Evolutionary conservation across 2,888 invertebrate genomes (phyloP), one percentile per base, ranked within the genome.

Genomic region (Microctonus brassicae): DNA sequence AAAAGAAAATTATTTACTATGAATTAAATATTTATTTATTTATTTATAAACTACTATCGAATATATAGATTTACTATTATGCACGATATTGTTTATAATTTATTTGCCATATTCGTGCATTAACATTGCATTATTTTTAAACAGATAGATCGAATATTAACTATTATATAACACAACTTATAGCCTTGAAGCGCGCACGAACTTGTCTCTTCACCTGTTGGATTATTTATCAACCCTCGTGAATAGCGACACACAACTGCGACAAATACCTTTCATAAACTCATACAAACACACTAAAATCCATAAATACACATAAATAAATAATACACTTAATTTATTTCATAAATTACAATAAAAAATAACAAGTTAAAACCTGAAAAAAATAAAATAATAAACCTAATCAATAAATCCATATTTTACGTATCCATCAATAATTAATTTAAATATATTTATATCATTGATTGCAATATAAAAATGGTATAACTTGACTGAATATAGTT

Each of bases 211-310:
- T 80, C 75, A 76, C 73, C 76, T 77, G 78, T 79, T 82, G 79
- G 76, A 82, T 85, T 84, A 84, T 83, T 84, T 80, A 82, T 80
- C 78, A 76, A 63, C 29, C 47, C 29, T 29, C 17, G 20, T n/a
- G 26, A 20, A 64, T 22, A 20, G 65, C 34, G 24, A n/a, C 20
- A 66, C 33, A 53, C 20, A 24, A 34, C n/a, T n/a, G n/a, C n/a
- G n/a, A n/a, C n/a, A n/a, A n/a, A n/a, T n/a, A n/a, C n/a, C n/a
- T n/a, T n/a, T n/a, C n/a, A n/a, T n/a, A n/a, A n/a, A n/a, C n/a
- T n/a, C n/a, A n/a, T n/a, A n/a, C n/a, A n/a, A n/a, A n/a, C n/a
- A n/a, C n/a, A n/a, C n/a, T n/a, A n/a, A n/a, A n/a, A 84, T 83
- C 83, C 78, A 83, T 84, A 80, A 62, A 69, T 75, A 24, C 13